Evolutionary conservation across 2,888 invertebrate genomes (phyloP), one percentile per base, ranked within the genome.

Genomic region (Drosophila sordidula): DNA sequence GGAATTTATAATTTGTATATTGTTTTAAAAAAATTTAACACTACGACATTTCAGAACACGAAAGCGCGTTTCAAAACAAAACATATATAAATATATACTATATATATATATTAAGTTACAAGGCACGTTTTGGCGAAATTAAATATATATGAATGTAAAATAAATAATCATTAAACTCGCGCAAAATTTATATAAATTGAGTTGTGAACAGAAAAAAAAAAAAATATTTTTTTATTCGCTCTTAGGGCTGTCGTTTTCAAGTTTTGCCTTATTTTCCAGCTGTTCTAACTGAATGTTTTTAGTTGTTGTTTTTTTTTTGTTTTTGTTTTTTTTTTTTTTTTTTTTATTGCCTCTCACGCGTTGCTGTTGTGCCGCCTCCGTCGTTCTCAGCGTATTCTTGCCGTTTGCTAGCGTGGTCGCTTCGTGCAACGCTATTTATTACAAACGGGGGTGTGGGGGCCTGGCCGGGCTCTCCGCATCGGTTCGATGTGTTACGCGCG

Each of bases 401-500:
- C 47, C 79, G 84, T 80, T 86, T 82, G 81, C 66, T 75, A 75
- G 80, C 72, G 78, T 78, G 80, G 86, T 78, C 80, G 86, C 66
- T 74, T 73, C 57, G 68, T 65, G 71, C 79, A 80, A 73, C 75
- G 86, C 86, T 82, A 83, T 84, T 77, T 87, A 82, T 82, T 82
- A 75, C 64, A 80, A 85, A 81, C 75, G 82, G 76, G 75, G 76
- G 75, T 67, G 75, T 64, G 77, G 77, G 80, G 84, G 66, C 69
- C 66, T 62, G 49, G 52, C 57, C 67, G 65, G 80, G 68, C 79
- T 68, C 59, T 71, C 74, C 78, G 78, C 61, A 70, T 67, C 75
- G 26, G 69, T 75, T 75, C 72, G 80, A 80, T 80, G 78, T 78
- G 85, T 73, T 84, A 80, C 80, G 87, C 81, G 87, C 85, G 83